A percentile compares a stretch with the other conserved stretches of the same genome.
Evolutionary conservation across 2,113 vertebrate genomes (phyloP).

Genomic region (Menidia beryllina): DNA sequence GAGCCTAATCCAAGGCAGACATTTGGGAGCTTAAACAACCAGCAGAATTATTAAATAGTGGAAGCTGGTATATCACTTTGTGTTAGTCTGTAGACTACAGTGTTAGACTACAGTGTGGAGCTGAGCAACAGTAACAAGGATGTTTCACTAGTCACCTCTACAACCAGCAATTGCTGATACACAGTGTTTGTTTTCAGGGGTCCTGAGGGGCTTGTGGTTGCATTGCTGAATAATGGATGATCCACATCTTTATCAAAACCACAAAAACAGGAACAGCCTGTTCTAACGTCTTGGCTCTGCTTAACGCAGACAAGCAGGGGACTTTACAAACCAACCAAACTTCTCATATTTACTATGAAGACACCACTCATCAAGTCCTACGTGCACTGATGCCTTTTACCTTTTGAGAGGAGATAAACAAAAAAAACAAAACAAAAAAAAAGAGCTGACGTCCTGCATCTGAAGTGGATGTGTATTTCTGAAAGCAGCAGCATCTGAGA

Average conservation of each 20-base stretch:
- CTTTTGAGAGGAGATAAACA: slow-evolving; percentile 28
- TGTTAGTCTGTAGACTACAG: neutral
- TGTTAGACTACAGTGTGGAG: neutral
- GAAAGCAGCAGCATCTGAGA: neutral
- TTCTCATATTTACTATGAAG: slow-evolving; percentile 36
- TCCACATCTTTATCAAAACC: slow-evolving; percentile 15
- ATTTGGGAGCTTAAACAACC: slow-evolving; percentile 6
- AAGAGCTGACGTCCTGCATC: slow-evolving; percentile 24
- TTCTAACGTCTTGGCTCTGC: slow-evolving; percentile 11
- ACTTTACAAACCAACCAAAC: slow-evolving; percentile 18
- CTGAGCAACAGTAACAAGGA: neutral
- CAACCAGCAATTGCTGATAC: neutral
- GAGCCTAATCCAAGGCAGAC: neutral
- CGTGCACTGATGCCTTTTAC: slow-evolving; percentile 6
- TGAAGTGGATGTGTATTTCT: slow-evolving; percentile 17
- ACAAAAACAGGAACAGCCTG: slow-evolving; percentile 21
- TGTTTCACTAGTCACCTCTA: neutral
- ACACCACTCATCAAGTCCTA: slow-evolving; percentile 44
- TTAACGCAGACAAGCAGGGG: slow-evolving; percentile 15
- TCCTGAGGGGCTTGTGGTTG: neutral
- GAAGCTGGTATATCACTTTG: neutral
- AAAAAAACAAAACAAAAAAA: slow-evolving; percentile 32
- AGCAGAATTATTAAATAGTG: neutral
- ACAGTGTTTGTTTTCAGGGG: neutral
- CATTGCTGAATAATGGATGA: neutral